Base-by-base conservation (phyloP, 2,888 invertebrate species). In the Melipona bicolor region DNA sequence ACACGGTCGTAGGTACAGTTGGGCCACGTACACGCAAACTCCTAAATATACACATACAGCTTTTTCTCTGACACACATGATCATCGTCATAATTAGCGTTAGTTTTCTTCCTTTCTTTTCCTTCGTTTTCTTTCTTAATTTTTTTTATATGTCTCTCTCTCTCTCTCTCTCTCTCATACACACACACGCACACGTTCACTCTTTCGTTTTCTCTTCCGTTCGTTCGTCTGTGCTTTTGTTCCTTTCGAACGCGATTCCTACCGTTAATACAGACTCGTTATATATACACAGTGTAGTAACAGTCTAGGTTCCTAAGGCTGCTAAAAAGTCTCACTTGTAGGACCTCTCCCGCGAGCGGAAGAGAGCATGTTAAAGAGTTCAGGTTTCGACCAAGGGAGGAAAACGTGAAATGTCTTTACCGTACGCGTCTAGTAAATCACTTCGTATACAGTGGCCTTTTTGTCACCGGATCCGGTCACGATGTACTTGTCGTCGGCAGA, bases 401-500 rank as follows among this genome's bases (percentile, higher is more conserved):
- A 70, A 79, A 83, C 79, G 79, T 71, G 74, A 79, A 69, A 79
- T 69, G 68, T 84, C 81, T 78, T 79, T 75, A 79, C 70, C 71
- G 79, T 65, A 69, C 74, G 62, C 56, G 70, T 72, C 81, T 84
- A 88, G 79, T 98, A 98, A 95, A 98, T 97, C 93, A 99, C 99
- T 96, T 99, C 98, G 95, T 99, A 99, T 88, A 99, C 97, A 75
- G 99, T 99, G 90, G 99, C 99, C 95, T 99, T 99, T 95, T 99
- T 99, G 95, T 99, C 99, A 80, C 99, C 99, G 64, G 99, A 99
- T 86, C 99, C 99, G 70, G 99, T 99, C 92, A 99, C 98, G 93
- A 99, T 98, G 95, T 98, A 99, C 95, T 99, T 99, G 96, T 99
- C 99, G 95, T 99, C 99, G 84, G 97, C 97, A 87, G 99, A 98